These are phyloP conservation scores for Urocitellus parryii DNA, from an alignment of 2,113 vertebrate species.

Conservation along the genomic window DNA sequence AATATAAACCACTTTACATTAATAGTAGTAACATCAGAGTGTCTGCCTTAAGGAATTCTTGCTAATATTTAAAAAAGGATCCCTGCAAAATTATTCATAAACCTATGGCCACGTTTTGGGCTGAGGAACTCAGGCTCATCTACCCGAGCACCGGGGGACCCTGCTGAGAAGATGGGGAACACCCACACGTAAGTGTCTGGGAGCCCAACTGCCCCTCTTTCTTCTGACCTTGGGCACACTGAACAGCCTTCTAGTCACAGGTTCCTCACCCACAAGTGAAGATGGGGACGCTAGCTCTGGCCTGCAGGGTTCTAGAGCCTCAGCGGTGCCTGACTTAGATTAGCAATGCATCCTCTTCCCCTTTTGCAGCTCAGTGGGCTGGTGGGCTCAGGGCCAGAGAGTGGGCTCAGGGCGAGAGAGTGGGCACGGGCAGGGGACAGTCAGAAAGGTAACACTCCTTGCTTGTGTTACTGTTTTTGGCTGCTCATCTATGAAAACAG, in stretches of 20 bases:
- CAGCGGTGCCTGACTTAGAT: not conserved
- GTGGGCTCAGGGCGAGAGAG: too few relatives aligned
- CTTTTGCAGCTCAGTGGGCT: not conserved
- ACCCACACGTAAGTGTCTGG: not conserved
- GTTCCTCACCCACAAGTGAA: not conserved
- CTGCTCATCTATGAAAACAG: not conserved
- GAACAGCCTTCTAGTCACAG: not conserved
- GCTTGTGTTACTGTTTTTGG: not conserved
- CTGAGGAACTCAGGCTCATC: not conserved
- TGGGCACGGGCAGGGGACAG: rapidly evolving
- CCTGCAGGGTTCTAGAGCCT: not conserved
- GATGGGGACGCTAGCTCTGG: not conserved
- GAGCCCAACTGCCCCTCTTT: not conserved
- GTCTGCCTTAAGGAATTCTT: not conserved
- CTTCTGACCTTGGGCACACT: not conserved
- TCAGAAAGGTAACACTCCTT: not conserved
- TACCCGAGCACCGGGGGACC: not conserved
- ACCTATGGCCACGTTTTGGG: not conserved
- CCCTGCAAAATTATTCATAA: not conserved
- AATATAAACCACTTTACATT: not conserved
- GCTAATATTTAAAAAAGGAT: not conserved
- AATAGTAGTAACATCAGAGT: not conserved
- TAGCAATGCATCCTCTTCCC: not conserved
- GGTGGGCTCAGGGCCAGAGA: too few relatives aligned
- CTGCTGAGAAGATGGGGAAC: not conserved